phyloP scores from a whole-genome alignment of 2,113 vertebrate species.

The Plectropomus leopardus region DNA sequence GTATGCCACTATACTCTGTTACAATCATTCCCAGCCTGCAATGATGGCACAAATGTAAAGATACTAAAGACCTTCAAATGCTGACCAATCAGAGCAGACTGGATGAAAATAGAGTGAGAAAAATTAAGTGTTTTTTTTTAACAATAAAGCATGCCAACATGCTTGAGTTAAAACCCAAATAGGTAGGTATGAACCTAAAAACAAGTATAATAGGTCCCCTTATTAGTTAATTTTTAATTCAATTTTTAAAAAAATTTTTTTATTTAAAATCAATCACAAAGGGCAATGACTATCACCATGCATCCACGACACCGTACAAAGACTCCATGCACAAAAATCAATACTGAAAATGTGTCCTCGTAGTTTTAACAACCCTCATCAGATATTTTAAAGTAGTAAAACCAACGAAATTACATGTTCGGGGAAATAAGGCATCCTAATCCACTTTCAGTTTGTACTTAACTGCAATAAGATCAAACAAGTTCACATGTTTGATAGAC shows the following conservation, averaged over 20 bases:
- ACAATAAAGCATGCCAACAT: no score
- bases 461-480: not conserved
- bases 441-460: not conserved
- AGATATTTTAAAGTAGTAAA: slow-evolving; percentile 1
- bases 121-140: no score
- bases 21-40: no score
- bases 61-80: no score
- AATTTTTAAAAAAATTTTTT: not conserved
- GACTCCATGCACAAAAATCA: not conserved
- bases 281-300: not conserved
- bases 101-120: no score
- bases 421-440: not conserved
- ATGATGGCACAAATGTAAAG: no score
- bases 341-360: not conserved
- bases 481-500: not conserved
- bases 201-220: no score
- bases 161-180: no score
- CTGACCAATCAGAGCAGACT: no score
- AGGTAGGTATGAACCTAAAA: no score
- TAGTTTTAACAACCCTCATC: not conserved
- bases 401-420: not conserved
- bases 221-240: no score
- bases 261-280: not conserved
- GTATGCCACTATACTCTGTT: no score
- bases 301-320: not conserved